Percentiles rank a stretch among this genome's conserved stretches.
Evolutionary conservation across 2,113 vertebrate species (phyloP).

Genomic region (Morone chrysops): DNA sequence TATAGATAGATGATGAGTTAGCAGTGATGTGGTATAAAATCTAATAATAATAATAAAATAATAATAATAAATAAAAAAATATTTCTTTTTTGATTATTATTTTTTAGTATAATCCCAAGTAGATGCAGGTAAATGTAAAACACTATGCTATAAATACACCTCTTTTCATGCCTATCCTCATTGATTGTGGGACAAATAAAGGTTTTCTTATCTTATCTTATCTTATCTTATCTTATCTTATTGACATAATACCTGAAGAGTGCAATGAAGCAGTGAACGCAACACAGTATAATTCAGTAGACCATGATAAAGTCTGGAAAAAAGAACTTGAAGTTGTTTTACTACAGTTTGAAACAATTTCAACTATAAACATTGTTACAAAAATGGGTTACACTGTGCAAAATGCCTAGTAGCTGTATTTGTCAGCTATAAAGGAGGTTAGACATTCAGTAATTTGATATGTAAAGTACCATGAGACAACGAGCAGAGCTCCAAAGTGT

Average conservation of each 20-base stretch:
- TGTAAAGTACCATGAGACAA: not conserved
- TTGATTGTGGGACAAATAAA: not conserved
- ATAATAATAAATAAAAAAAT: too few relatives aligned
- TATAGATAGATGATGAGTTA: not conserved
- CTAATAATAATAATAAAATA: too few relatives aligned
- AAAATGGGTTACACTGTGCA: not conserved
- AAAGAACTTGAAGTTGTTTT: not conserved
- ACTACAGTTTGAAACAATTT: not conserved
- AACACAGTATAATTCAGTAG: too few relatives aligned
- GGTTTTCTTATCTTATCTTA: too few relatives aligned
- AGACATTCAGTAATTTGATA: not conserved
- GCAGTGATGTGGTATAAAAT: not conserved
- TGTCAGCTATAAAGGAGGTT: not conserved
- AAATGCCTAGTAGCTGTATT: not conserved
- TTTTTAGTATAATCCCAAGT: not conserved
- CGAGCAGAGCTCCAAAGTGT: not conserved
- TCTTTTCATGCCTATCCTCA: not conserved
- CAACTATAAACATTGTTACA: not conserved
- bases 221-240: too few relatives aligned
- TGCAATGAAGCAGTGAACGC: too few relatives aligned
- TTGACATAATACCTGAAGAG: not conserved
- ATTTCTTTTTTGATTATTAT: not conserved
- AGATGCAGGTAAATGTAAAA: not conserved
- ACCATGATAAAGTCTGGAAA: not conserved
- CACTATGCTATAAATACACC: not conserved